These are phyloP conservation scores for Paratilapia polleni DNA, from an alignment of 2,113 vertebrate genomes.

Conservation along the genomic window DNA sequence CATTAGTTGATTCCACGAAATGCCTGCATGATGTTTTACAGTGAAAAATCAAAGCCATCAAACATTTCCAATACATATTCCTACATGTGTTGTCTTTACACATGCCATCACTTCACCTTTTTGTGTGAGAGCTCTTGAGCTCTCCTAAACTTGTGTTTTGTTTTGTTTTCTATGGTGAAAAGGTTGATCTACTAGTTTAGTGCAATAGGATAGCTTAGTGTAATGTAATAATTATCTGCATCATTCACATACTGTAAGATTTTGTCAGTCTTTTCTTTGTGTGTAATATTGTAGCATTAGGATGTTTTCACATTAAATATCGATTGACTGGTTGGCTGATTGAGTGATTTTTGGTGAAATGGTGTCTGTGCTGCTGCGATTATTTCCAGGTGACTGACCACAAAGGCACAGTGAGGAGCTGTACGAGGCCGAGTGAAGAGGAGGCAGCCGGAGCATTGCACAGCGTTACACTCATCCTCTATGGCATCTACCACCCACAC, in stretches of 20 bases:
- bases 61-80: neutral
- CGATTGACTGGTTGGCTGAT: neutral
- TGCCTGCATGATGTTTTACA: neutral
- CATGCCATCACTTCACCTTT: neutral
- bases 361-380: conserved; percentile 22
- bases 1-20: neutral
- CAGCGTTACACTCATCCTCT: conserved; percentile 68
- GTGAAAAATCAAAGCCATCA: neutral
- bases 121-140: neutral
- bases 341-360: neutral
- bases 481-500: conserved; percentile 63
- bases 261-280: neutral
- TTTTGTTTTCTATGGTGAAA: neutral
- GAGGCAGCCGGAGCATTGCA: conserved; percentile 51
- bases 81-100: neutral
- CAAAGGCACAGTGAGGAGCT: conserved; percentile 58
- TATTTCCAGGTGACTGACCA: conserved; percentile 75
- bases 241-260: neutral
- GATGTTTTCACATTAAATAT: neutral
- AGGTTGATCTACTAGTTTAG: neutral
- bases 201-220: neutral
- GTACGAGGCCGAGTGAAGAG: conserved; percentile 45
- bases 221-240: neutral
- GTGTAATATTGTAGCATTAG: neutral
- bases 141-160: neutral